Conservation (phyloP, 2,113 vertebrate species). For the Proteles cristata region DNA sequence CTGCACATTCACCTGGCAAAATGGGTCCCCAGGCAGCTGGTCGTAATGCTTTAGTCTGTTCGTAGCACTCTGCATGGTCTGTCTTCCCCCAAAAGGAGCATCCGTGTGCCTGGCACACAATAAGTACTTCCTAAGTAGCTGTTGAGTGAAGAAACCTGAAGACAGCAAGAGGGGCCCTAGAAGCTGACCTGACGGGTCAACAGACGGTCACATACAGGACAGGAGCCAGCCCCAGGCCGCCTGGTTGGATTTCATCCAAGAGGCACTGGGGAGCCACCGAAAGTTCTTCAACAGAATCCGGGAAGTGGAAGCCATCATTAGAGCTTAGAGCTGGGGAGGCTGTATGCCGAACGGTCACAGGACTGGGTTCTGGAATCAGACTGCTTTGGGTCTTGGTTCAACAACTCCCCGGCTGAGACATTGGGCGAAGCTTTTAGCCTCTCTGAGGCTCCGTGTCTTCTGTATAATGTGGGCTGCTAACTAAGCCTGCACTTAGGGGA, state of each 20-base stretch:
- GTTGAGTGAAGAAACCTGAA: too few relatives aligned
- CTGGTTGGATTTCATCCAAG: background rate
- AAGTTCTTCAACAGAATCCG: background rate
- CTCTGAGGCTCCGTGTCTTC: background rate
- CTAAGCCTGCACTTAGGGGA: rapidly evolving
- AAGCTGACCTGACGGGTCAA: background rate
- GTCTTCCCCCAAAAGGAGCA: background rate
- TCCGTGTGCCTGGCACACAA: background rate
- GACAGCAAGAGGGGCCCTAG: background rate
- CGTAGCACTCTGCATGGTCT: background rate
- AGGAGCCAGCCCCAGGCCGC: background rate
- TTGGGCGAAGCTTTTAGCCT: background rate
- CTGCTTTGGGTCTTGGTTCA: background rate
- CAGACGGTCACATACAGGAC: background rate
- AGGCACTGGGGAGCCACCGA: background rate
- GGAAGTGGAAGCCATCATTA: background rate
- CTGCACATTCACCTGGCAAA: background rate
- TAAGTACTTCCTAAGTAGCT: background rate
- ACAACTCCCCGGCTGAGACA: background rate
- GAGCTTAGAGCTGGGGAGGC: background rate
- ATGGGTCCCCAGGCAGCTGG: background rate
- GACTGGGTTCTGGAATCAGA: background rate
- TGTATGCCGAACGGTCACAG: background rate
- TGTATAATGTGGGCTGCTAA: background rate
- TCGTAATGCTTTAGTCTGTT: background rate